Base-by-base conservation (phyloP, 2,797 vertebrate species). In the Dallia pectoralis region DNA sequence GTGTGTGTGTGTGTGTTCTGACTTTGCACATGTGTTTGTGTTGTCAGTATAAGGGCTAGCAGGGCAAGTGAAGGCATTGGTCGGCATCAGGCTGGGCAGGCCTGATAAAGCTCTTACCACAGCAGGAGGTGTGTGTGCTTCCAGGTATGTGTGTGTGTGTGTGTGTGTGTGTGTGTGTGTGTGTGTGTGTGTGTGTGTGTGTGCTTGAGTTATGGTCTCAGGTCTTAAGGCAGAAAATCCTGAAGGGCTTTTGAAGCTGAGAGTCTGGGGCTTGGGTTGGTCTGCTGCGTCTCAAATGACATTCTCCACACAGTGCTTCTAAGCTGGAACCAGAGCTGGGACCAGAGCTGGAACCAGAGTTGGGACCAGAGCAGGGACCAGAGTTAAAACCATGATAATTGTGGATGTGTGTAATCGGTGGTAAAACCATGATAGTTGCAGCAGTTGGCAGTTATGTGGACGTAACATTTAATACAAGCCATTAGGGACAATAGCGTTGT, bases 101-200 rank as follows among this genome's bases (percentile, higher is more conserved):
- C 78, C 85, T 81, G 82, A 89, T 89, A 85, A 87, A 70, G 81
- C 83, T 89, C 88, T 86, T 71, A 82, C 83, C 79, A 74, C 83
- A 19, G 53, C 53, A 36, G 62, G 25, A 29, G 30, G 30, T 74
- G n/a, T 22, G 53, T 22, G 8, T 25, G 22, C 40, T 22, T 25
- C n/a, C 53, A 12, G 53, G 12, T 59, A 3, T 59, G 53, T 25
- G 22, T 3, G 22, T 59, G 7, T 56, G 51, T 56, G 51, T 51
- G 49, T 56, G 51, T 56, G 51, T 53, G 51, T 53, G 4, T 8
- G 18, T 53, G 49, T 7, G 49, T 53, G n/a, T 18, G 16, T 3
- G 6, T 19, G 5, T 7, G n/a, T 53, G 51, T 22, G 49, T 51
- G 49, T n/a, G 19, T n/a, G 49, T 51, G 51, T 53, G 51, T 56